Percentiles rank a stretch among this genome's conserved stretches.
These are phyloP conservation scores for Bombus sibiricus DNA, from an alignment of 1,140 invertebrate species.

Conservation along the genomic window DNA sequence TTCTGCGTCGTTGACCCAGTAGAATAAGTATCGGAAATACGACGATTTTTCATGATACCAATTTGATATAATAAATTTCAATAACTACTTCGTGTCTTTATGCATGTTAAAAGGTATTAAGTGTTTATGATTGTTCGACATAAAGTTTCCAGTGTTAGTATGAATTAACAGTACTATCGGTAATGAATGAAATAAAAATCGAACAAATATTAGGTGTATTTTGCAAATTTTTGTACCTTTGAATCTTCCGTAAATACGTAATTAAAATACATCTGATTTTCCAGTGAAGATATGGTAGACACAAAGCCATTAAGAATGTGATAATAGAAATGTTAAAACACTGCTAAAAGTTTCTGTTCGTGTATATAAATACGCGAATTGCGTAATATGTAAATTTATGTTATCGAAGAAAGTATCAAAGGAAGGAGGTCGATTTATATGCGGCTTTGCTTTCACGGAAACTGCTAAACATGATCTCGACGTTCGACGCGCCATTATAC, in stretches of 20 bases:
- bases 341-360: background rate
- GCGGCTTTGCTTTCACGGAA: constrained; percentile 32
- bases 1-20: constrained; percentile 27
- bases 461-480: constrained; percentile 36
- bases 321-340: background rate
- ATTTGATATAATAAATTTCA: background rate
- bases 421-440: constrained; percentile 42
- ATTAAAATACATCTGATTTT: too few species aligned
- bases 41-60: background rate
- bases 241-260: too few species aligned
- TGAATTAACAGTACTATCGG: too few species aligned
- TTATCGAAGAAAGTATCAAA: constrained; percentile 36
- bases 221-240: too few species aligned
- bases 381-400: constrained; percentile 35
- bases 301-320: background rate
- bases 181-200: too few species aligned
- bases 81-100: background rate
- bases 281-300: background rate
- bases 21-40: too few species aligned
- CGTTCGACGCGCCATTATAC: constrained; percentile 44
- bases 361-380: background rate
- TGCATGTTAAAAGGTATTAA: background rate
- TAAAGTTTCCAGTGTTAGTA: too few species aligned
- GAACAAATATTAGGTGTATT: too few species aligned
- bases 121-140: too few species aligned